Evolutionary conservation across 2,888 invertebrate genomes (phyloP), one percentile per base, ranked within the genome.

Genomic region (Rhorus exstirpatorius): DNA sequence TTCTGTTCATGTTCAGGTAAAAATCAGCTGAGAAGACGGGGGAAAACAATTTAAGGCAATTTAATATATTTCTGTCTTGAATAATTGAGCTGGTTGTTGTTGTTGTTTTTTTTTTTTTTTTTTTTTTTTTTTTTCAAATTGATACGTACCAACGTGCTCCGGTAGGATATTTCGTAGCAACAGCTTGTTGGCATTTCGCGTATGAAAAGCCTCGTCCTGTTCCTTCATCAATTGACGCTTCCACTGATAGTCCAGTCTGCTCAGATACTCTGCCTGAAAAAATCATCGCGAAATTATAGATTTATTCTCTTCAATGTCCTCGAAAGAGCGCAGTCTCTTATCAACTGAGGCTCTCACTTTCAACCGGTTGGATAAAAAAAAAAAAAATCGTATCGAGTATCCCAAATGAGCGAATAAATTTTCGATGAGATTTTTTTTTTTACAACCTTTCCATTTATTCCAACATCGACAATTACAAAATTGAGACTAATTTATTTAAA

Each of bases 151-250:
- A 84, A 99, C 99, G 93, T 98, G 98, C 19, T 96, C 95, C 0
- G 99, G 99, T 46, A 99, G 94, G 89, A 99, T 99, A 91, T 99
- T 99, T 89, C 97, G 96, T 46, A 99, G 94, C 44, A 99, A 94
- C 93, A 98, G 96, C 88, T 96, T 97, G 92, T 98, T 99, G 0
- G 98, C 96, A 87, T 96, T 96, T 84, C 97, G 96, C 91, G 97
- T 97, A n/a, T 96, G 96, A 86, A 96, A 95, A 0, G 97, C 97
- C 92, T 98, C 97, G 85, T 96, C 95, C 92, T 98, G 97, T 90
- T 98, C 98, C 85, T 96, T 95, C 71, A 94, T 94, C 79, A 96
- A 93, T 87, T 97, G 96, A 31, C 96, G 93, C 89, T 98, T 96
- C 96, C 97, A 97, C 71, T 94, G 91, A 85, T 97, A 97, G 91